Conservation (phyloP, 2,888 invertebrate species). For the Tinea trinotella region DNA sequence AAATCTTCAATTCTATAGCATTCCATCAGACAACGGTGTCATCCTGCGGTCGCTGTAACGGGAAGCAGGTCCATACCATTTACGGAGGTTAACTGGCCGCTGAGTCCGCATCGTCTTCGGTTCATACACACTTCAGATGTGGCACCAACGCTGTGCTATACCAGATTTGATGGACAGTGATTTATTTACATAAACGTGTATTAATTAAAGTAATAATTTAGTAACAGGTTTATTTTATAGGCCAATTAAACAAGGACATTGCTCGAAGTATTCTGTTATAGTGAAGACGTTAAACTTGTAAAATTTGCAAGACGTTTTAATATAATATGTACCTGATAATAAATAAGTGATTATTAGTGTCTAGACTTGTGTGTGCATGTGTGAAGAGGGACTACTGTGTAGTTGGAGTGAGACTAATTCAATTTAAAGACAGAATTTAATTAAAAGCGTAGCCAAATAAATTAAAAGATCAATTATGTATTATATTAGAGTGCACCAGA, state of each 20-base stretch:
- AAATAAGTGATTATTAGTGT: background rate
- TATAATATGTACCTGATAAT: no score
- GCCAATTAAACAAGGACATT: background rate
- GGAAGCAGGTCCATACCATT: conserved; percentile 55
- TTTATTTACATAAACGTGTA: background rate
- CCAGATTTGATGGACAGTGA: background rate
- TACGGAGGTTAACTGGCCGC: conserved; percentile 42
- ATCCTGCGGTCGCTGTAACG: conserved; percentile 45
- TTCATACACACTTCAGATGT: background rate
- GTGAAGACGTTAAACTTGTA: background rate
- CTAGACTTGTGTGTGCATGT: background rate
- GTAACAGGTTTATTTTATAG: background rate
- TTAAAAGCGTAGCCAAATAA: conserved; percentile 2
- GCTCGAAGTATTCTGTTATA: background rate
- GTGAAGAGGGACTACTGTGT: background rate
- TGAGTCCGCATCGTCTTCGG: background rate
- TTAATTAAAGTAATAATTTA: background rate
- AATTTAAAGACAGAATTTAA: conserved; percentile 36
- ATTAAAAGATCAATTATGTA: background rate
- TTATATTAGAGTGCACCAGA: no score
- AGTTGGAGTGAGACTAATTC: conserved; percentile 44
- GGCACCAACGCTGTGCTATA: background rate
- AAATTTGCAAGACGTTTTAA: background rate
- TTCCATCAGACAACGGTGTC: conserved; percentile 48
- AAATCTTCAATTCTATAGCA: conserved; percentile 22